Base-by-base conservation (phyloP, 2,888 invertebrate species). In the Cacoxenus indagator region DNA sequence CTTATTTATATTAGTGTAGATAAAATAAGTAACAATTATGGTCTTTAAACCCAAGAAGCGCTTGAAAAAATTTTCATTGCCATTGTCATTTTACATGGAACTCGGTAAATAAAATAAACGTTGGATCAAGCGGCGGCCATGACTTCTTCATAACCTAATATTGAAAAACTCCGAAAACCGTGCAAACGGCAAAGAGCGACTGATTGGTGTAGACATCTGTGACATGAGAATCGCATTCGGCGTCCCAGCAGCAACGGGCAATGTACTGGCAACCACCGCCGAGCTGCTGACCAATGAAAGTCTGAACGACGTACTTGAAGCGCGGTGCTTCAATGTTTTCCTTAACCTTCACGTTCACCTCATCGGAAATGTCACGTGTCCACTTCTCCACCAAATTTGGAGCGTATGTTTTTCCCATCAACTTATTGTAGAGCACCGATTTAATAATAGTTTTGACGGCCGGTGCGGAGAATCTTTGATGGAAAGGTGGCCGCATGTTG, bases 211-310 rank as follows among this genome's bases (percentile, higher is more conserved):
- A 98, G 70, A 93, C 91, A 78, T 96, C 95, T 71, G 93, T 93
- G 0, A 94, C 92, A 81, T 94, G 94, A 70, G 92, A 93, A 84
- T 98, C 98, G 4, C 95, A 94, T 84, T 98, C 97, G 0, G 96
- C 94, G 86, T 98, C 98, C 98, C 98, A 98, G 70, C 97, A 91
- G 85, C 97, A 97, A 31, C 96, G 90, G 62, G 95, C 93, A 0
- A 93, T 95, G 83, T 94, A 93, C 87, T 95, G 95, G 29, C 96
- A 92, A 0, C 98, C 98, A 27, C 96, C 95, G 0, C 97, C 98
- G 84, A 93, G 92, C 88, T 95, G 93, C 86, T 98, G 96, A 8
- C 96, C 93, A 71, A 98, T 89, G 31, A 93, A 92, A 0, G 96
- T 94, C 88, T 96, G 95, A 0, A 96, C 96, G 65, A 97, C 90